phyloP scores from a whole-genome alignment of 1,140 invertebrate species.

The Drosophila lacteicornis region DNA sequence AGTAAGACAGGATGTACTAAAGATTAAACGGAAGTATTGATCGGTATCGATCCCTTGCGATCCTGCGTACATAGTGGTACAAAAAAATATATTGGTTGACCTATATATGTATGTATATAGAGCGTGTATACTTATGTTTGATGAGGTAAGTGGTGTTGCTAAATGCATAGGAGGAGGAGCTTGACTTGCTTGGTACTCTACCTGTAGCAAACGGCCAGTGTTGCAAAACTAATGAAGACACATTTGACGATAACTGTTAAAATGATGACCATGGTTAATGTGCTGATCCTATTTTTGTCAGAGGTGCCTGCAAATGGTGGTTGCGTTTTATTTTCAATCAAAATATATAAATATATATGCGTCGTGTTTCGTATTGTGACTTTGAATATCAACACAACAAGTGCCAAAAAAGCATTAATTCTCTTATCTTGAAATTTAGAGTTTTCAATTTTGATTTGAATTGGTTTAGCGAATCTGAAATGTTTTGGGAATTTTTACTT shows the following conservation, averaged over 20 bases:
- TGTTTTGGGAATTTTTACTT: conserved; percentile 2
- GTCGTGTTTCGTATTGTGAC: conserved; percentile 21
- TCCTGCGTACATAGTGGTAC: conserved; percentile 7
- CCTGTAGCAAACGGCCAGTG: conserved; percentile 98
- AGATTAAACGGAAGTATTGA: conserved; percentile 15
- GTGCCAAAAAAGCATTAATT: conserved; percentile 8
- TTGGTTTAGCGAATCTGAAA: neutral
- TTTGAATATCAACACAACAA: conserved; percentile 17
- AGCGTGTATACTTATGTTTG: conserved; percentile 20
- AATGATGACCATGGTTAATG: conserved; percentile 95
- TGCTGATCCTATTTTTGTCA: conserved; percentile 92
- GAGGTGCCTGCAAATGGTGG: conserved; percentile 88
- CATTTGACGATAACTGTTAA: conserved; percentile 95
- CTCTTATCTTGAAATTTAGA: neutral
- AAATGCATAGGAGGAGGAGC: conserved; percentile 23
- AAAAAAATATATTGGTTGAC: conserved; percentile 12
- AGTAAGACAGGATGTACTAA: conserved; percentile 15
- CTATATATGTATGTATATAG: conserved; percentile 22
- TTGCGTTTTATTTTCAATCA: conserved; percentile 70
- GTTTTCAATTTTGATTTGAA: neutral
- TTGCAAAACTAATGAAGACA: conserved; percentile 97
- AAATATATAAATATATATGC: conserved; percentile 45
- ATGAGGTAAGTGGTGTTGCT: conserved; percentile 25
- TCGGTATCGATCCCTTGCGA: conserved; percentile 10
- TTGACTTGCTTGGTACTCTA: conserved; percentile 87